Base-by-base conservation (phyloP, 2,797 vertebrate genomes). In the Cottoperca gobio region DNA sequence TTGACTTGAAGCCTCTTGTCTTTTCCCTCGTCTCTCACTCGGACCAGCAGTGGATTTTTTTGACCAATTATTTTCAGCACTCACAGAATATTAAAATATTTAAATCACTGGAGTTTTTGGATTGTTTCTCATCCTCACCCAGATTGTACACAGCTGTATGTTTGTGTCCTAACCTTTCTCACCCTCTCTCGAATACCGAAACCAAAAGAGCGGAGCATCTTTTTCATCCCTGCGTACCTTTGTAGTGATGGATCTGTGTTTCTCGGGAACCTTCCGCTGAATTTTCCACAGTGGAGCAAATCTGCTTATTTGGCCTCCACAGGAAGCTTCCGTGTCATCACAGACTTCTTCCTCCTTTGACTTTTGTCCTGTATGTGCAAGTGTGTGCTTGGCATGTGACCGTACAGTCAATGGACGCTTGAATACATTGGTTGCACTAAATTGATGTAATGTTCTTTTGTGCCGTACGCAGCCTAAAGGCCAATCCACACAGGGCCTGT, bases 191-290 rank as follows among this genome's bases (percentile, higher is more conserved):
- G n/a, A n/a, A 49, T 33, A 62, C 62, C 50, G 60, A 65, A 73
- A 42, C 64, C 23, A 3, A 45, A 72, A 82, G 76, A 43, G 49
- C 4, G n/a, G 0, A 68, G 52, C 67, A 49, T 48, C 43, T 48
- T 78, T 76, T 73, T 75, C 57, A 78, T 73, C 68, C 55, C 79
- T 16, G 40, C 78, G 71, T 86, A 50, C 80, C 28, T 3, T 26
- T 69, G 26, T 49, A 26, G 39, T 79, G 82, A 90, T 88, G 64
- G 82, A 90, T 86, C 31, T 50, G 40, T 50, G 76, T 77, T 76
- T 75, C 63, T 81, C 67, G 78, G 70, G 70, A 89, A 57, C 17
- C 58, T 37, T 48, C 62, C 16, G 35, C 59, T 54, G 72, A 63
- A 70, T 81, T 87, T 91, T 91, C 82, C 83, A 83, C 50, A 37